Percentiles rank a stretch among this genome's conserved stretches.
phyloP scores from a whole-genome alignment of 1,140 invertebrate species.

The Cyrtorhinus lividipennis region DNA sequence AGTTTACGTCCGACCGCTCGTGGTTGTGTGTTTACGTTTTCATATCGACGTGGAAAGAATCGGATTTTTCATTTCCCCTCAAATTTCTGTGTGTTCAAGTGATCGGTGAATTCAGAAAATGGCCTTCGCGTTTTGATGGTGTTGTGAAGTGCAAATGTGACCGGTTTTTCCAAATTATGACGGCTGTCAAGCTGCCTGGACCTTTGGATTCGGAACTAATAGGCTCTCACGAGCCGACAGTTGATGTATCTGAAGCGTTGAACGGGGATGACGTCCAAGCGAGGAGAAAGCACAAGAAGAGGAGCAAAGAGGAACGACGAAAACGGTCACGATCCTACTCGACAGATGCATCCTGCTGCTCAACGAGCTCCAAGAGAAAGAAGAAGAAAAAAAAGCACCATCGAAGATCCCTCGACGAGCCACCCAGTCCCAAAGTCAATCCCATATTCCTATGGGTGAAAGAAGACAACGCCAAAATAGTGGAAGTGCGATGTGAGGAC shows the following conservation, averaged over 20 bases:
- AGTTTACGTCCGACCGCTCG: conserved; percentile 1
- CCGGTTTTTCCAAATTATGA: not conserved
- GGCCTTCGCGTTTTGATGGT: not conserved
- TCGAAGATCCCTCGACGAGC: conserved; percentile 13
- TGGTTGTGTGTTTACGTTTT: not conserved
- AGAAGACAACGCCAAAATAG: conserved; percentile 56
- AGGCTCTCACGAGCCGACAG: not conserved
- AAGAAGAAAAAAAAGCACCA: conserved; percentile 23
- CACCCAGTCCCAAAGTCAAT: conserved; percentile 41
- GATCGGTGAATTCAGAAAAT: not conserved
- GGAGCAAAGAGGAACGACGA: conserved; percentile 18
- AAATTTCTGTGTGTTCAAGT: not conserved
- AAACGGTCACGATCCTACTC: conserved; percentile 22
- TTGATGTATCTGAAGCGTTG: not conserved
- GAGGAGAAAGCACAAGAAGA: conserved; percentile 16
- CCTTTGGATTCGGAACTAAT: not conserved
- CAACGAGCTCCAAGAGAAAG: conserved; percentile 17
- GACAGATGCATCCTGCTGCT: conserved; percentile 21
- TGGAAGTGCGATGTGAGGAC: conserved; percentile 68
- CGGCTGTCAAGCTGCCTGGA: not conserved
- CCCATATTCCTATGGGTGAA: conserved; percentile 70
- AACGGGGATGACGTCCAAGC: not conserved
- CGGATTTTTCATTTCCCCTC: too few species aligned
- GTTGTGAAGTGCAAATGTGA: conserved; percentile 10
- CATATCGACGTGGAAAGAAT: too few species aligned